Evolutionary conservation across 2,797 vertebrate species (phyloP).

Genomic region (Scyliorhinus canicula): DNA sequence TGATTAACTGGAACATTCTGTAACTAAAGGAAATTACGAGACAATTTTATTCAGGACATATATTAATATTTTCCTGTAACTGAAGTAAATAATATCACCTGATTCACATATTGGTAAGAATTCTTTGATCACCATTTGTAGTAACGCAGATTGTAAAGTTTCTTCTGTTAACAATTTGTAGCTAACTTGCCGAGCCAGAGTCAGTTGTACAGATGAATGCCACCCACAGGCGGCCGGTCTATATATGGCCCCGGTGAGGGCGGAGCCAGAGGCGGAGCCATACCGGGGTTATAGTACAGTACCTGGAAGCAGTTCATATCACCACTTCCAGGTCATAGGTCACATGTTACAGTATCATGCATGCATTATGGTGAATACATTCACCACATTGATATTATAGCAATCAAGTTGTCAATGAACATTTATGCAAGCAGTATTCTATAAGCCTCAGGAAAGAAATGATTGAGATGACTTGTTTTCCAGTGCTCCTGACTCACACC

Average conservation of each 20-base stretch:
- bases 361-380: too few species aligned
- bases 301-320: too few species aligned
- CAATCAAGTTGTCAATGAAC: background rate
- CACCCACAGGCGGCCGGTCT: too few species aligned
- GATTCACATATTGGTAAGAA: background rate
- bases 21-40: background rate
- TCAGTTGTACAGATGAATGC: too few species aligned
- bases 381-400: background rate
- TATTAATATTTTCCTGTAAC: background rate
- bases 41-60: background rate
- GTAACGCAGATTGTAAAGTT: background rate
- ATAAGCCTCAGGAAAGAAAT: background rate
- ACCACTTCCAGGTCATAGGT: too few species aligned
- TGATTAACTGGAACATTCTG: constrained; percentile 1
- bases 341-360: too few species aligned
- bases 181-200: too few species aligned
- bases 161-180: background rate
- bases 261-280: too few species aligned
- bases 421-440: background rate
- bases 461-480: background rate
- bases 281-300: too few species aligned
- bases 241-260: too few species aligned
- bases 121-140: background rate
- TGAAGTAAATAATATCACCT: background rate
- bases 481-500: background rate